Evolutionary conservation across 2,888 invertebrate species (phyloP), one percentile per base, ranked within the genome.

Genomic region (Pediacus dermestoides): DNA sequence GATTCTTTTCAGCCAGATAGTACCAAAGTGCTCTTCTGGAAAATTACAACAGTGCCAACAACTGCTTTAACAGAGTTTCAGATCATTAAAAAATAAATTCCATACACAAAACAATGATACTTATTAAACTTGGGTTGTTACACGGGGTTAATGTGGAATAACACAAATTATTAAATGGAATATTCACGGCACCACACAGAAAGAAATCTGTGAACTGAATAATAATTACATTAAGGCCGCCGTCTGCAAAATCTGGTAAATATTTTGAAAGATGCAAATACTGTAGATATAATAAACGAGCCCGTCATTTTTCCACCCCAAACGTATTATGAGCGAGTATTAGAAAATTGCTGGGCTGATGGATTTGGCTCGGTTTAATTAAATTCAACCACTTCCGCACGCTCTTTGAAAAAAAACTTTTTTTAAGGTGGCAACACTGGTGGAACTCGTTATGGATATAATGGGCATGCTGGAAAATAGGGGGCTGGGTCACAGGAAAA

Each of bases 361-460:
- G 59, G 58, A 58, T 60, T 56, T 50, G 51, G 52, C 52, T 54
- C 48, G 46, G 50, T 58, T 58, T 61, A 60, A 61, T 60, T 61
- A 60, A 60, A 61, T 60, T 58, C 56, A 48, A 55, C 52, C 57
- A 57, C 55, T 55, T 55, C 50, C 47, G n/a, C n/a, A n/a, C n/a
- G n/a, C n/a, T 16, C 13, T 33, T 10, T 12, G 14, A 39, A 30
- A 31, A 23, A 16, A 18, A 11, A n/a, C 11, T 11, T 16, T 34
- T 33, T 21, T 30, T 37, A 41, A 40, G 37, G 46, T 34, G 44
- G n/a, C n/a, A n/a, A n/a, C n/a, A n/a, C n/a, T n/a, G n/a, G n/a
- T n/a, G 43, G 46, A 48, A 42, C 46, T 48, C 48, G 43, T 48
- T 48, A 48, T 46, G 45, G 46, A 42, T 37, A 44, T 46, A 45